A percentile compares a stretch with the other conserved stretches of the same genome.
These are phyloP conservation scores for Genyomyrus donnyi DNA, from an alignment of 2,113 vertebrate genomes.

Conservation along the genomic window DNA sequence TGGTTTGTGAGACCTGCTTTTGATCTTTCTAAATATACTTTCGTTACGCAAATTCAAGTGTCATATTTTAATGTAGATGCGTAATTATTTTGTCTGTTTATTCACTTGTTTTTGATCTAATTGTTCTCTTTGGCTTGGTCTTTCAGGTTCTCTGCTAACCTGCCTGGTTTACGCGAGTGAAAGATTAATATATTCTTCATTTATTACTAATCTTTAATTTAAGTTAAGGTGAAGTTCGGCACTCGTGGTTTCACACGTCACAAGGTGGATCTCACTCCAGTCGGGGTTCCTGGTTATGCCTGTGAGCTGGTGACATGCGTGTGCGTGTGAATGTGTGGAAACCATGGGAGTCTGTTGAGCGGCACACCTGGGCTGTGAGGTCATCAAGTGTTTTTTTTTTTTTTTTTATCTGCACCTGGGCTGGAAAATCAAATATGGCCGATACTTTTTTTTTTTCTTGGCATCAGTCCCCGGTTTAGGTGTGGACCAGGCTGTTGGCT, in stretches of 20 bases:
- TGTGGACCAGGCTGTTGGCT: neutral
- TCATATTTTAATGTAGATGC: neutral
- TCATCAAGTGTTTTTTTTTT: neutral
- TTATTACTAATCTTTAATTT: neutral
- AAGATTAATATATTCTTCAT: neutral
- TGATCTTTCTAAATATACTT: neutral
- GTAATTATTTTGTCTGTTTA: neutral
- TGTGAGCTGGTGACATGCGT: neutral
- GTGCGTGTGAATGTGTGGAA: neutral
- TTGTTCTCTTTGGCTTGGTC: neutral
- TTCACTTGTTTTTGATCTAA: neutral
- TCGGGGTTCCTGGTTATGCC: neutral
- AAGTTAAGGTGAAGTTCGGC: neutral
- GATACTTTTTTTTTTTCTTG: neutral
- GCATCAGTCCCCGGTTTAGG: neutral
- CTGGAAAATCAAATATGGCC: constrained; percentile 9
- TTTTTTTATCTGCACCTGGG: neutral
- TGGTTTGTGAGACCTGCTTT: neutral
- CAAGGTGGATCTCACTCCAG: neutral
- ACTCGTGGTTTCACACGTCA: neutral
- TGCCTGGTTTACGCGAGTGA: neutral
- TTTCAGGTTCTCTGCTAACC: neutral
- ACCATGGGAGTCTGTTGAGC: neutral
- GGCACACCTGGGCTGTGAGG: constrained; percentile 6
- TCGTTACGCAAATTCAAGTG: neutral